Conservation (phyloP, 2,888 invertebrate species). For the Podotricha telesiphe region DNA sequence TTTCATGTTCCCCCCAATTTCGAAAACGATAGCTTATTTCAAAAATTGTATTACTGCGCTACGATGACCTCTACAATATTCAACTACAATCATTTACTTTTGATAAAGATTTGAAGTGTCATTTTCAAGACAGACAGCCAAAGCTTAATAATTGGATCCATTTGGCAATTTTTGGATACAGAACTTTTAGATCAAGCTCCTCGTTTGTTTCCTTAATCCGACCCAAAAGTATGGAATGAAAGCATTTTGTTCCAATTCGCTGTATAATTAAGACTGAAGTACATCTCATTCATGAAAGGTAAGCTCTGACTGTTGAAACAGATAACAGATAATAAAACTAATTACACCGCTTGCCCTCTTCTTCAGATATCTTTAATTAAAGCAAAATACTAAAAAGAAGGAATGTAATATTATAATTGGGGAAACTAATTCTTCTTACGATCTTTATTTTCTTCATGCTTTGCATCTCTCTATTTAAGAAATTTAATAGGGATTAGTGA, state of each 20-base stretch:
- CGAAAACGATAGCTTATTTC: not conserved
- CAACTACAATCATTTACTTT: not conserved
- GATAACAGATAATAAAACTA: constrained; percentile 17
- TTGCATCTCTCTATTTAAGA: not conserved
- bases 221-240: constrained; percentile 2
- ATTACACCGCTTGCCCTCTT: not conserved
- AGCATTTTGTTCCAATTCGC: not conserved
- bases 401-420: not conserved
- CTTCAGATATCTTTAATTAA: constrained; percentile 6
- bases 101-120: not conserved
- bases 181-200: not conserved
- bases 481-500: not conserved
- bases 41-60: not conserved
- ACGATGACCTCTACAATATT: not conserved
- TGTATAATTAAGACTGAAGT: constrained; percentile 4
- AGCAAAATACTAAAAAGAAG: constrained; percentile 10
- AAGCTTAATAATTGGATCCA: not conserved
- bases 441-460: not conserved
- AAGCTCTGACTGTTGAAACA: constrained; percentile 2
- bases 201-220: not conserved
- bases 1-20: not conserved
- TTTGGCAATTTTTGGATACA: not conserved
- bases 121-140: not conserved
- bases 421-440: not conserved
- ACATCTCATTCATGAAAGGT: constrained; percentile 7